These are phyloP conservation scores for Mesoclemmys tuberculata DNA, from an alignment of 2,113 vertebrate genomes.

Conservation along the genomic window DNA sequence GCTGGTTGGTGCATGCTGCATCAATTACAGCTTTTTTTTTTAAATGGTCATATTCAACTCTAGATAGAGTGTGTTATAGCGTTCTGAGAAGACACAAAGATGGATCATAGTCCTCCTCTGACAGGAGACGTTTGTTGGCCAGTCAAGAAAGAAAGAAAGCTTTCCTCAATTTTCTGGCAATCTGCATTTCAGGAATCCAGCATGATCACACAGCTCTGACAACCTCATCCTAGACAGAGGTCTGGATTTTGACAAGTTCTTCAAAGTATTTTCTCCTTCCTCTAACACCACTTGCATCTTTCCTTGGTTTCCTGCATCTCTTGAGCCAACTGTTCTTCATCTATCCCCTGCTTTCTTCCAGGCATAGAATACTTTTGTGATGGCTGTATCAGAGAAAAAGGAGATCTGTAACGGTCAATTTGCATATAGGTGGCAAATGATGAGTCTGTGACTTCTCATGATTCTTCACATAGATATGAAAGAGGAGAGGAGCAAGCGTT, in stretches of 20 bases:
- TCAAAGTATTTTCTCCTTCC: background rate
- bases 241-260: slow-evolving; percentile 6
- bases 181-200: background rate
- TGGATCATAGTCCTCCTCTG: background rate
- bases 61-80: background rate
- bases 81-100: background rate
- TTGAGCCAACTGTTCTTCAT: background rate
- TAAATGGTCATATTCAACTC: rapidly evolving
- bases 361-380: background rate
- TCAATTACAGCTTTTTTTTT: background rate
- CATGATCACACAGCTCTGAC: background rate
- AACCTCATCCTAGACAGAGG: background rate
- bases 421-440: background rate
- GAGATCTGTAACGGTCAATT: background rate
- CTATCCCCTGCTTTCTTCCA: background rate
- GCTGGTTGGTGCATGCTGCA: background rate
- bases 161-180: background rate
- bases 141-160: background rate
- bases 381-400: background rate
- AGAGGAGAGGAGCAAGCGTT: background rate
- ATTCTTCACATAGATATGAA: background rate
- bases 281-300: background rate
- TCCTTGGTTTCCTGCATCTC: background rate
- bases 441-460: background rate
- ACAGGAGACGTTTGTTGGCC: background rate